Percentiles rank a stretch among this genome's conserved stretches.
Conservation (phyloP, 2,113 vertebrate species). For the Centropus unirufus region DNA sequence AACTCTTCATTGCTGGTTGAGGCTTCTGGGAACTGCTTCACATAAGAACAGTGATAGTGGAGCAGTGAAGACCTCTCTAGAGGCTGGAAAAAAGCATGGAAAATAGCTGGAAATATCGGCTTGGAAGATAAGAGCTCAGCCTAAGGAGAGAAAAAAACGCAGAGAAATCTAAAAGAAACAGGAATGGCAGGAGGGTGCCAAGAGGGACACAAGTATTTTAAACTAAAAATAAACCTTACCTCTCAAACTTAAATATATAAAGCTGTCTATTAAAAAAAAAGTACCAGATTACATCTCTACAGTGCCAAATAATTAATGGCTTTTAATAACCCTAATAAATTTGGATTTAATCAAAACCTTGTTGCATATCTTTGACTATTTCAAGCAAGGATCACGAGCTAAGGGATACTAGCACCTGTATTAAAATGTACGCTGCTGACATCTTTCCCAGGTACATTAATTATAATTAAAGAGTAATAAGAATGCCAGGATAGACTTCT, state of each 20-base stretch:
- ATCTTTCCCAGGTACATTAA: slow-evolving; percentile 72
- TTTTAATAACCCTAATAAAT: slow-evolving; percentile 77
- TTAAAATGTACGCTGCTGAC: slow-evolving; percentile 46
- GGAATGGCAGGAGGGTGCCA: neutral
- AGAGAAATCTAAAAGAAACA: neutral
- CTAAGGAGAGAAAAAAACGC: neutral
- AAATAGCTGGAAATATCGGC: neutral
- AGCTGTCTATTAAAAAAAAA: slow-evolving; percentile 58
- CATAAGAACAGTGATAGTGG: neutral
- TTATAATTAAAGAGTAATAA: slow-evolving; percentile 76
- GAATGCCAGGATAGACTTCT: slow-evolving; percentile 65
- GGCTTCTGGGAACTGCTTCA: neutral
- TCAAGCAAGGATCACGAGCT: neutral
- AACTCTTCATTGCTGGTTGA: neutral
- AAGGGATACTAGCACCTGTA: slow-evolving; percentile 25
- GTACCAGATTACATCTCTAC: slow-evolving; percentile 50
- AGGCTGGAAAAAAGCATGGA: neutral
- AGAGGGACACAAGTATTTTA: slow-evolving; percentile 5
- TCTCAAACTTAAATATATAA: slow-evolving; percentile 68
- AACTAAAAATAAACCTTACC: slow-evolving; percentile 28
- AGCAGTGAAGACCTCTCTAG: neutral
- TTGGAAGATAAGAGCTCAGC: neutral
- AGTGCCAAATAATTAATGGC: slow-evolving; percentile 76
- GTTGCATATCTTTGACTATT: slow-evolving; percentile 36
- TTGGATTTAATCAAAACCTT: slow-evolving; percentile 71